Evolutionary conservation across 2,797 vertebrate genomes (phyloP).

Genomic region (Poeciliopsis gracilis): DNA sequence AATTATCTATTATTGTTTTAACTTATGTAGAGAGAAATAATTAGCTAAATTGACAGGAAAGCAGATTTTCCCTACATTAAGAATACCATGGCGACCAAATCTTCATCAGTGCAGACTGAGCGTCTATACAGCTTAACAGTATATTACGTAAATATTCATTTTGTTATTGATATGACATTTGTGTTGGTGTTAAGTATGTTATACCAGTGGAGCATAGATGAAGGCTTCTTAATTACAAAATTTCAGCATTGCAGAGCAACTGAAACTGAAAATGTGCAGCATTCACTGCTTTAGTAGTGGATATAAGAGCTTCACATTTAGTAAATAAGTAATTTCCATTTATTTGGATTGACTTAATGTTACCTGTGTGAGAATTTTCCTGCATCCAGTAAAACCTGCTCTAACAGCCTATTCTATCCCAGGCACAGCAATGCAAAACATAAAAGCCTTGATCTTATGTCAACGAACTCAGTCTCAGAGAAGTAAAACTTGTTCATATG

Average conservation of each 20-base stretch:
- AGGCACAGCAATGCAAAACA: constrained; percentile 55
- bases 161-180: neutral
- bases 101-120: neutral
- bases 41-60: neutral
- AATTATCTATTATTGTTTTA: neutral
- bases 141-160: neutral
- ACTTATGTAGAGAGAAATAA: neutral
- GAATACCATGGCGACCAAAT: neutral
- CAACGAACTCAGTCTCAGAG: constrained; percentile 52
- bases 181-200: neutral
- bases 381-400: constrained; percentile 20
- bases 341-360: constrained; percentile 18
- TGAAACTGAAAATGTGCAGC: neutral
- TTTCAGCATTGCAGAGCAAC: neutral
- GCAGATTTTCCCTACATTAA: neutral
- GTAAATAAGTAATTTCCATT: neutral
- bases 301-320: neutral
- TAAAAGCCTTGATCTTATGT: constrained; percentile 70
- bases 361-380: constrained; percentile 2
- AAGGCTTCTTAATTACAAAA: neutral
- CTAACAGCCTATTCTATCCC: constrained; percentile 43
- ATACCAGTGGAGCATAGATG: neutral
- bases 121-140: neutral
- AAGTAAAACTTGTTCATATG: constrained; percentile 65
- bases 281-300: neutral